Conservation (phyloP, 2,888 invertebrate species). For the Hemithea aestivaria region DNA sequence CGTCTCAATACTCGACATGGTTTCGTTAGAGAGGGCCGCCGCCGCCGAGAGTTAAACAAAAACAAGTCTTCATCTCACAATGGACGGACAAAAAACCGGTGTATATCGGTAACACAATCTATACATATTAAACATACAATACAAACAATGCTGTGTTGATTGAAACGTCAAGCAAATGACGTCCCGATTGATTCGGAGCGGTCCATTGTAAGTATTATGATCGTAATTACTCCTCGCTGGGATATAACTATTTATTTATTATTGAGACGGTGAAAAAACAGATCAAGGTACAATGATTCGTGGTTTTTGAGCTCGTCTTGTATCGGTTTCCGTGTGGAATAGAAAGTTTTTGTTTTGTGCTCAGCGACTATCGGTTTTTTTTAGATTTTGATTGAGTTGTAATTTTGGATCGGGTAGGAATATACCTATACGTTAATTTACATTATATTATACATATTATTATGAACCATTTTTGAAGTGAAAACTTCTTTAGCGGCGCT, state of each 20-base stretch:
- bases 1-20: constrained; percentile 52
- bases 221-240: constrained; percentile 73
- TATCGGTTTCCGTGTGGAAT: constrained; percentile 58
- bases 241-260: constrained; percentile 73
- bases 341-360: constrained; percentile 40
- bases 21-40: constrained; percentile 35
- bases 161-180: constrained; percentile 76
- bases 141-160: constrained; percentile 77
- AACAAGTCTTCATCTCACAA: constrained; percentile 55
- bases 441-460: no score
- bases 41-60: constrained; percentile 46
- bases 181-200: constrained; percentile 67
- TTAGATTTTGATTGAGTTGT: constrained; percentile 10
- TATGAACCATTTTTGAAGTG: no score
- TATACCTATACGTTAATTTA: no score
- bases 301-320: constrained; percentile 49
- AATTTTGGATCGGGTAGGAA: neutral
- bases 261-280: constrained; percentile 62
- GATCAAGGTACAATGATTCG: constrained; percentile 64
- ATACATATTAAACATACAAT: constrained; percentile 73
- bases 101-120: constrained; percentile 79
- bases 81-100: constrained; percentile 57
- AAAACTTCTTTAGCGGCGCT: no score
- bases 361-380: constrained; percentile 35
- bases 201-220: constrained; percentile 71